These are phyloP conservation scores for Drosophila robusta DNA, from an alignment of 2,888 invertebrate species.

Conservation along the genomic window DNA sequence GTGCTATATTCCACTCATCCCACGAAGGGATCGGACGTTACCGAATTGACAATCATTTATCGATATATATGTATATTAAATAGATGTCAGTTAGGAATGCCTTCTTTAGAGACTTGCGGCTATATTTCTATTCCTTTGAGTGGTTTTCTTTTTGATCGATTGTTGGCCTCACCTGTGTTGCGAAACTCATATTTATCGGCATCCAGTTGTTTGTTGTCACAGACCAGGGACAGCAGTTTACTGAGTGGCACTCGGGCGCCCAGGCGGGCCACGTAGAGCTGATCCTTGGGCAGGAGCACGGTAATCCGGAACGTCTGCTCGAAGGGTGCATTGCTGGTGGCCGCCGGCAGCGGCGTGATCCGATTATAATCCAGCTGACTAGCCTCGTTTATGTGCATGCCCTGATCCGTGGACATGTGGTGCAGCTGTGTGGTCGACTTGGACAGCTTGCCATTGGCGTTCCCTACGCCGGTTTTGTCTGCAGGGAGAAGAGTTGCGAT, in stretches of 20 bases:
- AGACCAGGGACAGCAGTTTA: slow-evolving; percentile 90
- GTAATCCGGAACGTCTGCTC: slow-evolving; percentile 85
- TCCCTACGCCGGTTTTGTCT: slow-evolving; percentile 70
- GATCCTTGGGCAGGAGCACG: slow-evolving; percentile 92
- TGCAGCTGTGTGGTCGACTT: slow-evolving; percentile 81
- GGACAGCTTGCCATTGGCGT: slow-evolving; percentile 80
- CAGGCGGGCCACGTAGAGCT: slow-evolving; percentile 91
- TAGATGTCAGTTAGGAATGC: too few relatives aligned
- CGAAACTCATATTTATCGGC: slow-evolving; percentile 90
- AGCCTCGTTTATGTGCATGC: slow-evolving; percentile 83
- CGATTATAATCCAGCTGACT: slow-evolving; percentile 85
- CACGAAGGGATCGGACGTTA: too few relatives aligned
- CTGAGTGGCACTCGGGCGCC: slow-evolving; percentile 89
- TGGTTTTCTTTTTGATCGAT: too few relatives aligned
- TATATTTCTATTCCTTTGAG: too few relatives aligned
- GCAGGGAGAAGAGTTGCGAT: background rate
- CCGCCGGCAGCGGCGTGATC: slow-evolving; percentile 84
- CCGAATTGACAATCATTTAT: too few relatives aligned
- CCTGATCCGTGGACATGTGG: slow-evolving; percentile 80
- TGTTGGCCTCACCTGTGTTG: slow-evolving; percentile 88
- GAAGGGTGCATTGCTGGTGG: slow-evolving; percentile 85
- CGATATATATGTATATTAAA: too few relatives aligned
- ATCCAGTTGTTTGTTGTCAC: slow-evolving; percentile 91
- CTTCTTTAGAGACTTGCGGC: too few relatives aligned
- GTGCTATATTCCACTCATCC: too few relatives aligned